phyloP scores from a whole-genome alignment of 2,888 invertebrate species.

The Cinara cedri region DNA sequence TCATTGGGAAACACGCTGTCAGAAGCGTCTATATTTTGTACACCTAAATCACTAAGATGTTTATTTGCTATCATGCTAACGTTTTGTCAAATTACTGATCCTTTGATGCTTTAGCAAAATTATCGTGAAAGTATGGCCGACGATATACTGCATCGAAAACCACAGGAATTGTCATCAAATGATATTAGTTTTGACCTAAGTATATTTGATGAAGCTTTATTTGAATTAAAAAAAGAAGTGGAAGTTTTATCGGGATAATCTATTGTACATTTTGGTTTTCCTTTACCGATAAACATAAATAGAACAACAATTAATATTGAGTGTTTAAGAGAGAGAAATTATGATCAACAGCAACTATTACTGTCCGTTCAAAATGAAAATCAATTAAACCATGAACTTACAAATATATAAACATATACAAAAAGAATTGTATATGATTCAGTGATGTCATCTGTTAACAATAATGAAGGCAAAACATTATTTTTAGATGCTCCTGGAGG shows the following conservation, averaged over 20 bases:
- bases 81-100: constrained; percentile 60
- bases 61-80: constrained; percentile 61
- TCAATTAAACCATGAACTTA: not conserved
- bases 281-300: too few relatives aligned
- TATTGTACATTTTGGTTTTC: too few relatives aligned
- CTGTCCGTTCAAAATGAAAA: not conserved
- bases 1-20: constrained; percentile 58
- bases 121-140: constrained; percentile 60
- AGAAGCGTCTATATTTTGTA: constrained; percentile 58
- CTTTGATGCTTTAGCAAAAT: constrained; percentile 60
- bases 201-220: too few relatives aligned
- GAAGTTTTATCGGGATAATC: too few relatives aligned
- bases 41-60: constrained; percentile 60
- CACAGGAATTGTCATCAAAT: constrained; percentile 57
- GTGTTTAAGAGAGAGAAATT: too few relatives aligned
- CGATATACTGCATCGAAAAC: constrained; percentile 60
- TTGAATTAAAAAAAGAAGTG: too few relatives aligned
- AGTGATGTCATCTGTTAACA: too few relatives aligned
- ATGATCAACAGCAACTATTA: constrained; percentile 23
- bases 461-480: not conserved
- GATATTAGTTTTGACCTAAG: too few relatives aligned
- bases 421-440: too few relatives aligned
- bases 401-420: too few relatives aligned
- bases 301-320: too few relatives aligned
- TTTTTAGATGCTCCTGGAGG: not conserved